Evolutionary conservation across 2,797 vertebrate genomes (phyloP), one percentile per base, ranked within the genome.

Genomic region (Epinephelus awoara): DNA sequence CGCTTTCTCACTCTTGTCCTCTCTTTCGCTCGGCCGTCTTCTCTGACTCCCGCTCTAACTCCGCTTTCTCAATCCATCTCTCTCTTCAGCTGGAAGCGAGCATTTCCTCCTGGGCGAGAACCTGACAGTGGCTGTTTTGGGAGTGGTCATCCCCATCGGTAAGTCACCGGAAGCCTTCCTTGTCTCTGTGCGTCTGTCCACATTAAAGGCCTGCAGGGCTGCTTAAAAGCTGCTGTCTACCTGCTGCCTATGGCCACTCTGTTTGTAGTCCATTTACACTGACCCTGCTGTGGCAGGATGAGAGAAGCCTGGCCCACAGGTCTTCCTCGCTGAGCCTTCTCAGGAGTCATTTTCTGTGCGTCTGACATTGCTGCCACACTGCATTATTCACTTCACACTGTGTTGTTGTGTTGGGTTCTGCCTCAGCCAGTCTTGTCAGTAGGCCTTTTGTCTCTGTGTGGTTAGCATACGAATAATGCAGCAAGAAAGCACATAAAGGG

Each of bases 121-220:
- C 25, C 94, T 99, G 89, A 98, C 97, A 3, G 97, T 98, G 76
- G 97, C 98, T 50, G 96, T 97, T 83, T 93, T 99, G 86, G 98
- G 98, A 67, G 96, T 98, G 85, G 94, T 98, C 71, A 97, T 98
- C 86, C 98, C 98, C 88, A 96, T 99, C 23, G 98, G 98, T 99
- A 94, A 96, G 98, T 95, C 66, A 57, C 70, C 77, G 0, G 27
- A 51, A 64, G 75, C 68, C 15, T 44, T 57, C 40, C 25, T 67
- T 75, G 51, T 88, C 42, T 62, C 27, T 75, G 62, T 81, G 56
- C 77, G 79, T 89, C 29, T 47, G 67, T 84, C 82, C 69, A 52
- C 44, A 67, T 40, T 66, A 10, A 58, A 79, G 61, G 76, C 57
- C 64, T 23, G 58, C 56, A 59, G 66, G 55, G 68, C 72, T 57